phyloP scores from a whole-genome alignment of 2,888 invertebrate species.

The Trileptium ribeirensis region DNA sequence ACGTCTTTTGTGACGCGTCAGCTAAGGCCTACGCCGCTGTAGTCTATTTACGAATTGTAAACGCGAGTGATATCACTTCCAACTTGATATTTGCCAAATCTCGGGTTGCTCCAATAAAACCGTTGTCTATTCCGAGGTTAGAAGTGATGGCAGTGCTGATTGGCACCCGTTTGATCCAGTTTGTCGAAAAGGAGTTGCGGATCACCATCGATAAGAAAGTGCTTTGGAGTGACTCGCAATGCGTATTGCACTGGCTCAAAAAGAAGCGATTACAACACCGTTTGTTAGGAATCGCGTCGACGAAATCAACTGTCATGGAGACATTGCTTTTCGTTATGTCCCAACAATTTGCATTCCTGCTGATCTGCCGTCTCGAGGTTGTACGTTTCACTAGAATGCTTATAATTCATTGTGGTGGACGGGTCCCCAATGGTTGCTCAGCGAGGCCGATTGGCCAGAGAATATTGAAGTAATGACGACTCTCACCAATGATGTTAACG shows the following conservation, averaged over 20 bases:
- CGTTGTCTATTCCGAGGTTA: slow-evolving; percentile 34
- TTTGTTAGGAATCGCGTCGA: slow-evolving; percentile 40
- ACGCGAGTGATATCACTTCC: neutral
- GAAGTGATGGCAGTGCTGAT: slow-evolving; percentile 17
- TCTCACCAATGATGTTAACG: too few species aligned
- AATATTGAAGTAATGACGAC: too few species aligned
- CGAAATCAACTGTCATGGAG: slow-evolving; percentile 33
- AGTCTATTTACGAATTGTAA: slow-evolving; percentile 30
- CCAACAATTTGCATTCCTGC: slow-evolving; percentile 41
- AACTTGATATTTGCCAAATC: slow-evolving; percentile 31
- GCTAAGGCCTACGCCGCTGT: slow-evolving; percentile 35
- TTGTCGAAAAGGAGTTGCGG: slow-evolving; percentile 32
- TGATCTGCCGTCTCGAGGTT: slow-evolving; percentile 40
- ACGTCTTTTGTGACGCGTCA: slow-evolving; percentile 39
- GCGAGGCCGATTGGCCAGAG: too few species aligned
- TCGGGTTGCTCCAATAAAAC: slow-evolving; percentile 38
- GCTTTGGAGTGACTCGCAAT: slow-evolving; percentile 35
- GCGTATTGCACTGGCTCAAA: slow-evolving; percentile 37
- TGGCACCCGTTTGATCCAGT: slow-evolving; percentile 22
- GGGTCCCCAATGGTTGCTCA: too few species aligned
- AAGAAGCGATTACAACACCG: neutral
- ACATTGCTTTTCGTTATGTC: slow-evolving; percentile 38
- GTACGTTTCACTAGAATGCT: too few species aligned
- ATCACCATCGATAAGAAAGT: slow-evolving; percentile 24
- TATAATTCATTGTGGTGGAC: too few species aligned